These are phyloP conservation scores for Aspidiotus destructor DNA, from an alignment of 2,888 invertebrate species.

Conservation along the genomic window DNA sequence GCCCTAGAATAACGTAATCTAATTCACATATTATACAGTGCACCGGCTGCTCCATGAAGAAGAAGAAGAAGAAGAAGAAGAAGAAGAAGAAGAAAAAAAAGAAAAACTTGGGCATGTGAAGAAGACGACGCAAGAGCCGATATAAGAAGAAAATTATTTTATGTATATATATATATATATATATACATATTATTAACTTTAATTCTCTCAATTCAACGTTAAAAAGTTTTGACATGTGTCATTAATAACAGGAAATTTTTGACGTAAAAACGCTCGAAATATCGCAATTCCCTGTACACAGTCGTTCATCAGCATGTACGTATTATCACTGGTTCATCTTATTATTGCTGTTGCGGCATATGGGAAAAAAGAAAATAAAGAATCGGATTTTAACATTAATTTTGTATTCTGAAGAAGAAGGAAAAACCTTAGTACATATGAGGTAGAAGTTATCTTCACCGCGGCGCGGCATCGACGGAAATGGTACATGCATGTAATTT, in stretches of 20 bases:
- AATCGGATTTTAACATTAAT: not conserved
- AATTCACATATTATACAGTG: too few species aligned
- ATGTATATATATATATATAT: too few species aligned
- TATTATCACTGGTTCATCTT: too few species aligned
- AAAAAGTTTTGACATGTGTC: constrained; percentile 28
- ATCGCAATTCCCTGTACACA: constrained; percentile 20
- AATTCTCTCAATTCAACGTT: constrained; percentile 7
- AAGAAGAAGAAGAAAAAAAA: not conserved
- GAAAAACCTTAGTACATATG: constrained; percentile 28
- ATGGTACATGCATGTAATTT: constrained; percentile 22
- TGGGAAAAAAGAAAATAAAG: constrained; percentile 11
- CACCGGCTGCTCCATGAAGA: too few species aligned
- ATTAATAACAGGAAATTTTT: constrained; percentile 31
- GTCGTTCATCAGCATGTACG: constrained; percentile 28
- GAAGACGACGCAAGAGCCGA: not conserved
- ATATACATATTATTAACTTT: constrained; percentile 11
- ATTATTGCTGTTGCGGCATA: too few species aligned
- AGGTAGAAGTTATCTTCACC: constrained; percentile 24
- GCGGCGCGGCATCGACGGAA: constrained; percentile 17
- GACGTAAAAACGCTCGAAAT: constrained; percentile 24
- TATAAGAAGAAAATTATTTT: not conserved
- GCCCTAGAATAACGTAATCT: too few species aligned
- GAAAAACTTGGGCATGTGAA: not conserved
- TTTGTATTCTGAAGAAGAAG: constrained; percentile 20
- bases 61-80: not conserved